Conservation (phyloP, 1,140 invertebrate genomes). For the Heliconius melpomene region DNA sequence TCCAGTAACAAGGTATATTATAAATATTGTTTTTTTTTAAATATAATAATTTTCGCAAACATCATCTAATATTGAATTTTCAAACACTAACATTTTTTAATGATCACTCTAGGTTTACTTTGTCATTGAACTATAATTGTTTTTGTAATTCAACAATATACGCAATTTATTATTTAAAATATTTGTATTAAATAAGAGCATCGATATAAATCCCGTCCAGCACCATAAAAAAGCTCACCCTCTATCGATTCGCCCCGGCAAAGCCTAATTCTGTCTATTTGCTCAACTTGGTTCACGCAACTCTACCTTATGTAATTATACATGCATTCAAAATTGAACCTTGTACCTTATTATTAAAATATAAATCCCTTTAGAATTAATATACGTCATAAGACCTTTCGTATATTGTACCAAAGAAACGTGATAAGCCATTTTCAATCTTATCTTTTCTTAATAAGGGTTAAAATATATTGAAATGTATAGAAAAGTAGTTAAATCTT, state of each 20-base stretch:
- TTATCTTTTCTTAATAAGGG: neutral
- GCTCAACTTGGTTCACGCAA: constrained; percentile 27
- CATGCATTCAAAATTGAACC: constrained; percentile 12
- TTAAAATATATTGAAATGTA: constrained; percentile 23
- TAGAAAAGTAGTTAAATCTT: constrained; percentile 18
- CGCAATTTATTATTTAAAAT: neutral
- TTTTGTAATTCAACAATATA: too few species aligned
- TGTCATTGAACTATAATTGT: too few species aligned
- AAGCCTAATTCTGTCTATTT: constrained; percentile 71
- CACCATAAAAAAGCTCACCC: constrained; percentile 53
- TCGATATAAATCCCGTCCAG: constrained; percentile 43
- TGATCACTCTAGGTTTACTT: too few species aligned
- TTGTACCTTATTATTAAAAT: neutral
- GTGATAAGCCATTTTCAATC: neutral
- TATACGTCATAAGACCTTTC: constrained; percentile 10
- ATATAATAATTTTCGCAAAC: too few species aligned
- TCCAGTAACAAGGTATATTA: too few species aligned
- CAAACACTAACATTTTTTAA: too few species aligned
- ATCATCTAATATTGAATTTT: too few species aligned
- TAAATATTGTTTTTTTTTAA: too few species aligned
- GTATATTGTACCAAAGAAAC: neutral
- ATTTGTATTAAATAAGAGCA: neutral
- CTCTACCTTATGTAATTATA: constrained; percentile 22
- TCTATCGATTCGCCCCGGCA: constrained; percentile 69
- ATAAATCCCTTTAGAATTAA: neutral